These are phyloP conservation scores for Phainopepla nitens DNA, from an alignment of 2,113 vertebrate genomes.

Conservation along the genomic window DNA sequence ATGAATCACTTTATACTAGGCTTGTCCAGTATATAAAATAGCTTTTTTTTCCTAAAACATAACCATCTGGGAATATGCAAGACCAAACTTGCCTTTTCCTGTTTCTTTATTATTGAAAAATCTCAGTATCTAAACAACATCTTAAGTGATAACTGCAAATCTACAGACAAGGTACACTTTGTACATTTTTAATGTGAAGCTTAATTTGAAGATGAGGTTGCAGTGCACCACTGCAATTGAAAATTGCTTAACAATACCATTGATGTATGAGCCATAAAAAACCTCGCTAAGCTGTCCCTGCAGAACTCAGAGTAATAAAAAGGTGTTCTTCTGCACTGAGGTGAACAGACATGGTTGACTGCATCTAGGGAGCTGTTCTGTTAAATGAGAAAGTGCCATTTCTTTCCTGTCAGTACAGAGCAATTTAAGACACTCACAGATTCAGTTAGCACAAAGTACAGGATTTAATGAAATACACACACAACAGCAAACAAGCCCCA, in stretches of 20 bases:
- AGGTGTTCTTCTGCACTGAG: constrained; percentile 63
- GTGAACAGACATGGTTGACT: constrained; percentile 65
- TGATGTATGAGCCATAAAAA: constrained; percentile 68
- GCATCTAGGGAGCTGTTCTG: constrained; percentile 62
- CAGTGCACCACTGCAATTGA: constrained; percentile 47
- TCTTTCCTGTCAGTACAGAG: constrained; percentile 51
- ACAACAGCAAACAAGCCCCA: constrained; percentile 2
- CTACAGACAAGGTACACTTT: constrained; percentile 26
- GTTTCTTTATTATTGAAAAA: background rate
- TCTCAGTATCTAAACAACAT: background rate
- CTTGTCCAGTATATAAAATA: background rate
- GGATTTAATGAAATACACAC: constrained; percentile 41
- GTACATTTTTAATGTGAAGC: constrained; percentile 51
- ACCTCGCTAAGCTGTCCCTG: constrained; percentile 61
- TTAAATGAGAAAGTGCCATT: constrained; percentile 64
- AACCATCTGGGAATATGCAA: background rate
- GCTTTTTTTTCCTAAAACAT: background rate
- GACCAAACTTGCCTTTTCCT: background rate
- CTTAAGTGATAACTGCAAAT: constrained; percentile 10
- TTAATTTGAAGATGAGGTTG: constrained; percentile 59
- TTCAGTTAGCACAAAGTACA: constrained; percentile 35
- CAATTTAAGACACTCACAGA: constrained; percentile 48
- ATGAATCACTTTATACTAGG: background rate
- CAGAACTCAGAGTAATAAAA: constrained; percentile 64
- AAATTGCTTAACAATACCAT: constrained; percentile 66